Conservation (phyloP, 2,888 invertebrate species). For the Rosalia funebris region DNA sequence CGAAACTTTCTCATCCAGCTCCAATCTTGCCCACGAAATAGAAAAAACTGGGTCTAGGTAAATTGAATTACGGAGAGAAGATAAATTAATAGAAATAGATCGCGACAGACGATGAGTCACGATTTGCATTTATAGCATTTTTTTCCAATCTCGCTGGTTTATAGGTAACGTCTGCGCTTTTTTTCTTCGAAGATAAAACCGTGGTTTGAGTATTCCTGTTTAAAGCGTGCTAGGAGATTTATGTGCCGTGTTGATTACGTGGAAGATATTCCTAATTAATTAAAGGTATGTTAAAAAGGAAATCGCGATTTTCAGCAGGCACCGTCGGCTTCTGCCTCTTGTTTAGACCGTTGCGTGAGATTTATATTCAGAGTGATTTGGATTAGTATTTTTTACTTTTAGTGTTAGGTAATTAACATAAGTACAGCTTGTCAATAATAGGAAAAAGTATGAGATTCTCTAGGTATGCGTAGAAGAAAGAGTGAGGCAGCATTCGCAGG, state of each 20-base stretch:
- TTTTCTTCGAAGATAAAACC: not conserved
- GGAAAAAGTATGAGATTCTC: too few species aligned
- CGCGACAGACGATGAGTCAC: conserved; percentile 15
- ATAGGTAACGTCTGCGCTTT: conserved; percentile 2
- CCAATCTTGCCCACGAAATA: too few species aligned
- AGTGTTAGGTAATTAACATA: too few species aligned
- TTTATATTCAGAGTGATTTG: too few species aligned
- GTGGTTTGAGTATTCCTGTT: not conserved
- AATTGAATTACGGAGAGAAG: conserved; percentile 21
- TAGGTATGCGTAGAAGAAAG: too few species aligned
- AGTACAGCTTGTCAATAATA: too few species aligned
- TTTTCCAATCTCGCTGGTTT: conserved; percentile 5
- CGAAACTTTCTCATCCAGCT: too few species aligned
- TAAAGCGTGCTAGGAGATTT: not conserved
- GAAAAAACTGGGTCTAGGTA: conserved; percentile 26
- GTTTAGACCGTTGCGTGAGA: not conserved
- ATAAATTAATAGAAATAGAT: conserved; percentile 24
- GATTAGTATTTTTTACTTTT: too few species aligned
- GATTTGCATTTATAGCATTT: conserved; percentile 18
- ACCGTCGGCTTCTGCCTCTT: not conserved
- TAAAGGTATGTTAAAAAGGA: not conserved
- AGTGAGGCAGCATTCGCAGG: too few species aligned
- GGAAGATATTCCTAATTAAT: not conserved
- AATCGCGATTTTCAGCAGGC: not conserved
- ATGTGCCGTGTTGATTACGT: not conserved